Evolutionary conservation across 2,113 vertebrate genomes (phyloP).

Genomic region (Anas platyrhynchos): DNA sequence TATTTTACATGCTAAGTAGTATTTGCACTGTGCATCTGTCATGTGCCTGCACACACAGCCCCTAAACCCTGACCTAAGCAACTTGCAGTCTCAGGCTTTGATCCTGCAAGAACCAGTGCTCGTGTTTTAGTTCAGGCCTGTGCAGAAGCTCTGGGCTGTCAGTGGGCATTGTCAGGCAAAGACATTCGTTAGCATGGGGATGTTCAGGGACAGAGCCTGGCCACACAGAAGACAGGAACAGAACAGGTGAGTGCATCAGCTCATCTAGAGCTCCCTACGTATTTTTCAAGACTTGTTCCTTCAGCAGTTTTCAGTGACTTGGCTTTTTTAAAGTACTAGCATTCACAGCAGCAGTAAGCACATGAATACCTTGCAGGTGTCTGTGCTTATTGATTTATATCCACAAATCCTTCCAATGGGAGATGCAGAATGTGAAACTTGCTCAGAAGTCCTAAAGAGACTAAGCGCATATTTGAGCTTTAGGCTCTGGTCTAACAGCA

Average conservation of each 20-base stretch:
- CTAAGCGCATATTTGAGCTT: neutral
- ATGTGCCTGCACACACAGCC: fast-evolving
- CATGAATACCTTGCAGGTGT: neutral
- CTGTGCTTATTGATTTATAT: neutral
- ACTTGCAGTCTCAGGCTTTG: neutral
- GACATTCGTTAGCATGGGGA: neutral
- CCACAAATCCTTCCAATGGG: neutral
- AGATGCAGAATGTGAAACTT: neutral
- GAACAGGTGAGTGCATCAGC: neutral
- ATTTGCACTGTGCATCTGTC: neutral
- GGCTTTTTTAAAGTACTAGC: neutral
- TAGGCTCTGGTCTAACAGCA: neutral
- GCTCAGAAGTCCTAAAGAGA: neutral
- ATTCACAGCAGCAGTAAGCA: neutral
- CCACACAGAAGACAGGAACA: neutral
- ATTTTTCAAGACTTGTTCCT: neutral
- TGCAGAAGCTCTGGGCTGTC: neutral
- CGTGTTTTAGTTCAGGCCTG: neutral
- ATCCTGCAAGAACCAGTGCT: neutral
- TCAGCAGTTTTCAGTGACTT: neutral
- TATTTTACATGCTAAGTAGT: neutral
- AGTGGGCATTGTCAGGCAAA: neutral
- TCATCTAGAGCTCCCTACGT: neutral
- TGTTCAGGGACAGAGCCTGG: neutral
- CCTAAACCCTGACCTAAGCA: neutral